Percentiles rank a stretch among this genome's conserved stretches.
phyloP scores from a whole-genome alignment of 1,140 invertebrate genomes.

The Palaemon carinicauda region DNA sequence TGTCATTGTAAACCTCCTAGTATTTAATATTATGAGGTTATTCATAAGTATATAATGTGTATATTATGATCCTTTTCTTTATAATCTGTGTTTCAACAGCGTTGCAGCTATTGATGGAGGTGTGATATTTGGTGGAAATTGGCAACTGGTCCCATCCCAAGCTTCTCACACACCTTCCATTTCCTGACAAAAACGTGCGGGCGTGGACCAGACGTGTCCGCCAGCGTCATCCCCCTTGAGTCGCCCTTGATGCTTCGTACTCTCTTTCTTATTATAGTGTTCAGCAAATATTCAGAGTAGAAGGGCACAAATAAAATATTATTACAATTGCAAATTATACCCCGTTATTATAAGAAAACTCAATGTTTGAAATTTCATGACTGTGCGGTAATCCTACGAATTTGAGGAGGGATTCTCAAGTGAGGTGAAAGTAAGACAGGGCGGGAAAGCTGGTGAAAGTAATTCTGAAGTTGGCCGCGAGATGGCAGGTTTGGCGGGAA shows the following conservation, averaged over 20 bases:
- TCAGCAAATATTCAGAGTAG: background rate
- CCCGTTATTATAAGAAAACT: too few species aligned
- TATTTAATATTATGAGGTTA: too few species aligned
- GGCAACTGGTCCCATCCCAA: background rate
- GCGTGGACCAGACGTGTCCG: conserved; percentile 26
- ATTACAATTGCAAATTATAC: too few species aligned
- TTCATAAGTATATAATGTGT: too few species aligned
- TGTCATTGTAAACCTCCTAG: too few species aligned
- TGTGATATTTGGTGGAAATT: background rate
- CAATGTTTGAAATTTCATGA: too few species aligned
- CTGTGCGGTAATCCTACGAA: too few species aligned
- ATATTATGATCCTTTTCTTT: too few species aligned
- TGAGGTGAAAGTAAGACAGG: background rate
- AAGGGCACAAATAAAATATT: too few species aligned
- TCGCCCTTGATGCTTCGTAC: background rate
- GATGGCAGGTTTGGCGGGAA: background rate
- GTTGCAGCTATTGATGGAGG: background rate
- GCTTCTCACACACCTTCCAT: conserved; percentile 28
- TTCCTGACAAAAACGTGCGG: conserved; percentile 32
- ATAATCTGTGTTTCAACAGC: background rate
- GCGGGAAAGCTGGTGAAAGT: background rate
- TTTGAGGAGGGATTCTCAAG: background rate
- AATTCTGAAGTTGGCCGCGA: background rate
- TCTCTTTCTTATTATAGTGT: background rate
- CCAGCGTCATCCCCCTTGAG: conserved; percentile 18